Base-by-base conservation (phyloP, 2,797 vertebrate genomes). In the Phalloptychus januarius region DNA sequence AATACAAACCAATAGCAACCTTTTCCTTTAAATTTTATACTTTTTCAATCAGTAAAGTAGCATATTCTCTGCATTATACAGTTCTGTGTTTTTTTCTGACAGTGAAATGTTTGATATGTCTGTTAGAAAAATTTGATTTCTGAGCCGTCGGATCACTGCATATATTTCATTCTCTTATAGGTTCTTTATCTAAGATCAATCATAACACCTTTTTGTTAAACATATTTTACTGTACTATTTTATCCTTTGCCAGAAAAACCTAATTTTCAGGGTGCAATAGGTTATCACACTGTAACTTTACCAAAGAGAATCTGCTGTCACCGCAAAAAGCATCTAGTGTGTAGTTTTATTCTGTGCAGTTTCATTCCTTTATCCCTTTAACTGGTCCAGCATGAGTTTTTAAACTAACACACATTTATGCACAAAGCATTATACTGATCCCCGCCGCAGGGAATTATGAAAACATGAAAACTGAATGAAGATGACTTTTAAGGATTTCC, bases 381-480 rank as follows among this genome's bases (percentile, higher is more conserved):
- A 84, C 70, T 76, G 69, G 65, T 84, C 82, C 72, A 85, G 54
- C 48, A 18, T 36, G 77, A 76, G 46, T 80, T 78, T 84, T 86
- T 42, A 75, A 15, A 70, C 40, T 63, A 73, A 75, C 54, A 73
- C 77, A 44, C 71, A 76, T 86, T 73, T 75, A 75, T 78, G 54
- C 48, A 46, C 72, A 50, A 67, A 87, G 74, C 33, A 56, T 75
- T 72, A 73, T 46, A 81, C 75, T 77, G 77, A 77, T 81, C 25
- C 69, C 16, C 1, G 36, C 72, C 76, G 76, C 61, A 58, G 76
- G 15, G 45, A 15, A 70, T 69, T 74, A 70, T 78, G n/a, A 85
- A 81, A 79, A 84, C 82, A 70, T 81, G 28, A 76, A 81, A 86
- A 87, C 81, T 61, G 28, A 85, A 86, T 82, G 82, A 85, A 71